Conservation (phyloP, 2,888 invertebrate species). For the Chrysotoxum bicinctum region DNA sequence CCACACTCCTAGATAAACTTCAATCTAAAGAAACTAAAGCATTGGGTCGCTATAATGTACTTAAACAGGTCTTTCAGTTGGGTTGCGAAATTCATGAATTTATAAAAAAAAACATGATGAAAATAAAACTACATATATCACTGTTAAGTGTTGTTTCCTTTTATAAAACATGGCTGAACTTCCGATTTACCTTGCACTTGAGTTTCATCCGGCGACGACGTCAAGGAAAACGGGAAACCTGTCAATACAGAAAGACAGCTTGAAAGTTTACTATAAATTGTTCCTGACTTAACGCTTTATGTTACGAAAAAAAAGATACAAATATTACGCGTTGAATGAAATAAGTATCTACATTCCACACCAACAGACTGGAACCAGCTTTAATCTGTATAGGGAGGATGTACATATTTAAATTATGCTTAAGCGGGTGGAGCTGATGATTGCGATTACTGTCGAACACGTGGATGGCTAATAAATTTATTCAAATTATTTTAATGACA, state of each 20-base stretch:
- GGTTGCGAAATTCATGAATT: background rate
- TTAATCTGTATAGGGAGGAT: background rate
- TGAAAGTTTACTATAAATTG: background rate
- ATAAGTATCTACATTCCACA: background rate
- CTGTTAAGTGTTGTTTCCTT: constrained; percentile 35
- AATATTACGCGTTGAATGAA: background rate
- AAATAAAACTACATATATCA: background rate
- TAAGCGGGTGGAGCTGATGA: constrained; percentile 14
- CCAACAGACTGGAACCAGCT: constrained; percentile 11
- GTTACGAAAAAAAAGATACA: background rate
- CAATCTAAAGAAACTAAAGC: background rate
- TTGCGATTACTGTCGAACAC: background rate
- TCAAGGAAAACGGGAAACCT: constrained; percentile 62
- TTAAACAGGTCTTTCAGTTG: background rate
- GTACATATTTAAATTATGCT: constrained; percentile 1
- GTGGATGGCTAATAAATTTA: background rate
- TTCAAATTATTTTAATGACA: background rate
- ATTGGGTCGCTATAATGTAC: background rate
- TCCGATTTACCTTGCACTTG: constrained; percentile 63
- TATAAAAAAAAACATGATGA: background rate
- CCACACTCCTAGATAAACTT: background rate
- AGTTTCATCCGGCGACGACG: constrained; percentile 9
- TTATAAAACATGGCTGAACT: constrained; percentile 39
- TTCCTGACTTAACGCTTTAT: background rate
- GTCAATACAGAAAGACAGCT: constrained; percentile 5